Conservation (phyloP, 2,797 vertebrate genomes). For the Varecia variegata region DNA sequence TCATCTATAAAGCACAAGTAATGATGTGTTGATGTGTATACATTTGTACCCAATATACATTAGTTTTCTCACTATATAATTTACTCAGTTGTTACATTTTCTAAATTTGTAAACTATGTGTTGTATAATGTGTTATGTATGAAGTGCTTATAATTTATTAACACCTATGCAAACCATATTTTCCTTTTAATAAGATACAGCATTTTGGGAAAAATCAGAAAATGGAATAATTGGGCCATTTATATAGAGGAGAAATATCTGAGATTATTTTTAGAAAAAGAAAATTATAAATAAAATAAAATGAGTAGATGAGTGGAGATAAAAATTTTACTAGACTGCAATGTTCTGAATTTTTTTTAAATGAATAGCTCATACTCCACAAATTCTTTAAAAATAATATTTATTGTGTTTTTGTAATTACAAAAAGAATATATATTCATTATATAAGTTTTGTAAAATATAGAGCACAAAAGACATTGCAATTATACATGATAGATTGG, state of each 20-base stretch:
- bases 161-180: conserved; percentile 58
- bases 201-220: not conserved
- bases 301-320: not conserved
- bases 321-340: not conserved
- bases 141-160: conserved; percentile 62
- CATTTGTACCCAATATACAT: not conserved
- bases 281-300: conserved; percentile 15
- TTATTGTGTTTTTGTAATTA: not conserved
- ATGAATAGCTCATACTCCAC: no score
- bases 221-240: conserved; percentile 27
- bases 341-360: not conserved
- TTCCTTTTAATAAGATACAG: conserved; percentile 41
- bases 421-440: not conserved
- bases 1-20: not conserved
- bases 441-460: not conserved
- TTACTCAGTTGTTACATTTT: conserved; percentile 65
- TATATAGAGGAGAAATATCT: not conserved
- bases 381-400: not conserved
- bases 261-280: conserved; percentile 10
- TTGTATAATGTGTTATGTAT: conserved; percentile 29
- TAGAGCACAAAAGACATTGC: not conserved
- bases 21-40: not conserved
- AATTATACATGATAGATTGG: not conserved
- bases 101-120: conserved; percentile 49
- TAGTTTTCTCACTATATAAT: conserved; percentile 59